Base-by-base conservation (phyloP, 2,797 vertebrate species). In the Argentina silus region DNA sequence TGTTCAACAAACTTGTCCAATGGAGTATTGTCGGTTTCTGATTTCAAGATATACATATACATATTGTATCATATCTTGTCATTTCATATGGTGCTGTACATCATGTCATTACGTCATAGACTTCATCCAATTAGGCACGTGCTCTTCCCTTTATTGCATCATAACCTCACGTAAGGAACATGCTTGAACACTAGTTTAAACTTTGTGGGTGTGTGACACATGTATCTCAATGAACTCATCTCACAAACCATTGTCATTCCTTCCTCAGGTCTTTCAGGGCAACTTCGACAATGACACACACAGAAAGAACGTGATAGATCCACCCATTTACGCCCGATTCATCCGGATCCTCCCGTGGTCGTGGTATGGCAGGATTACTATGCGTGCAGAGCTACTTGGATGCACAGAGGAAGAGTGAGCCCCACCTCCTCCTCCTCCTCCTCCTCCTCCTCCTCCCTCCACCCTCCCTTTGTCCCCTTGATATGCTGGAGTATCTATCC, bases 281-380 rank as follows among this genome's bases (percentile, higher is more conserved):
- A 99, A 99, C 88, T 99, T 99, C 70, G 98, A 99, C 93, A 99
- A 99, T 0, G 98, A 99, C 86, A 99, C 97, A 0, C 98, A 99
- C 95, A 96, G 98, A 88, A 99, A 99, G 95, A 99, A 99, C 0
- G 96, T 98, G 90, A 96, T 99, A 9, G 96, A 98, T 65, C 96
- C 97, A 0, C 96, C 97, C 0, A 95, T 99, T 93, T 93, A 94
- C 0, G 94, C 97, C 45, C 95, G 95, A 51, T 93, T 97, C 56
- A 51, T 99, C 78, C 93, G 98, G 89, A 97, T 99, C 90, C 95
- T 99, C 12, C 98, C 98, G 0, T 99, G 98, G 98, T 99, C 98
- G 0, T 99, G 97, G 98, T 99, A 99, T 0, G 96, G 97, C 74
- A 93, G 97, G 83, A 99, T 99, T 94, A 99, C 97, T 43, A 93